Percentiles rank a stretch among this genome's conserved stretches.
Conservation (phyloP, 1,140 invertebrate genomes). For the Ips typographus region DNA sequence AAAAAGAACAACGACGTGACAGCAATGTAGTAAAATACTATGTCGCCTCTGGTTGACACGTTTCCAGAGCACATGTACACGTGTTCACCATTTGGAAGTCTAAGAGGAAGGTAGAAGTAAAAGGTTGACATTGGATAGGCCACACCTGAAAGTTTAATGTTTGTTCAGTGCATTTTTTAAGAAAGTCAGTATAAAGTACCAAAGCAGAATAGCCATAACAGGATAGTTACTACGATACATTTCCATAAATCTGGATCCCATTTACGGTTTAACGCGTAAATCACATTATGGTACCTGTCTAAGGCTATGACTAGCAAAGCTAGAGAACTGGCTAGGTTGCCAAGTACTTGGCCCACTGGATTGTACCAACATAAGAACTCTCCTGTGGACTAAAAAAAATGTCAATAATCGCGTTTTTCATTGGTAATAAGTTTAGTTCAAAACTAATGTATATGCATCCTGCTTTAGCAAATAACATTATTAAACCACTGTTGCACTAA, state of each 20-base stretch:
- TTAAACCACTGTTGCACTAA: too few species aligned
- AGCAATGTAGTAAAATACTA: conserved; percentile 49
- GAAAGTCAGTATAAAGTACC: conserved; percentile 18
- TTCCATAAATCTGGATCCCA: conserved; percentile 52
- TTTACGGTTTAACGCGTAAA: conserved; percentile 47
- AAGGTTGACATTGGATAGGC: conserved; percentile 43
- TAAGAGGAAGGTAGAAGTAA: conserved; percentile 34
- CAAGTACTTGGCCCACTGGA: conserved; percentile 55
- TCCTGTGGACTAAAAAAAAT: conserved; percentile 47
- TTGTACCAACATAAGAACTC: conserved; percentile 54
- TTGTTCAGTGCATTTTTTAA: neutral
- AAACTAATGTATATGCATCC: too few species aligned
- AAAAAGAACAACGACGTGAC: conserved; percentile 57
- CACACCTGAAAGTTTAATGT: conserved; percentile 30
- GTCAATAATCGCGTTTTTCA: neutral
- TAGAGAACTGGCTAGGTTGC: conserved; percentile 55
- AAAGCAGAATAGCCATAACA: conserved; percentile 50
- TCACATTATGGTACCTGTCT: conserved; percentile 56
- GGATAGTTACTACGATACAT: conserved; percentile 40
- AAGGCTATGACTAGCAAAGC: conserved; percentile 58
- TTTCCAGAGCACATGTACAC: conserved; percentile 30
- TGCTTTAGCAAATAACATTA: too few species aligned
- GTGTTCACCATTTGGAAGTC: conserved; percentile 27
- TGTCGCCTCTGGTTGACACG: conserved; percentile 44
- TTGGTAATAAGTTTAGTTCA: too few species aligned